Base-by-base conservation (phyloP, 2,113 vertebrate genomes). In the Saimiri boliviensis region DNA sequence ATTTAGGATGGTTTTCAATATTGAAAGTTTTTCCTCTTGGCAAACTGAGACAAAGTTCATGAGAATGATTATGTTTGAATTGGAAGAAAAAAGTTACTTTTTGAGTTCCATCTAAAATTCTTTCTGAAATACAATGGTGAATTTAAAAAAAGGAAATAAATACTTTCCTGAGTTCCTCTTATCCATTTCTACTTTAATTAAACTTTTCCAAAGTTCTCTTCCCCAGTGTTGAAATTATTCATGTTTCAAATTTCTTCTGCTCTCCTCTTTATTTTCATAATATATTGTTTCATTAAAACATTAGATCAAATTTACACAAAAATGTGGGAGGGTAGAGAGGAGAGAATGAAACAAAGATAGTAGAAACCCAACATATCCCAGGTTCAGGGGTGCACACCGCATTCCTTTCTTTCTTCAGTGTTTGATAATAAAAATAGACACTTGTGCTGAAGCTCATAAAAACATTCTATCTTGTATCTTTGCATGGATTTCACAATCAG, bases 191-290 rank as follows among this genome's bases (percentile, higher is more conserved):
- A 12, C 14, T 32, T 27, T 35, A 87, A 81, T 42, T 37, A 89
- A 68, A 93, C 40, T 89, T 89, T 86, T 9, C 30, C 52, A 49
- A 94, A 88, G 47, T 66, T 93, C 8, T 88, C 49, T 87, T 95
- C 16, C 25, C 42, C 30, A n/a, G 21, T 35, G 23, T 49, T 94
- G 17, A 81, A 95, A 97, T 91, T 52, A 91, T 76, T 68, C 70
- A 80, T 40, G 76, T 32, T 42, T 84, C n/a, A 56, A 35, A 92
- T 54, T 88, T 93, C 56, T 91, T 83, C 80, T 96, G 35, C 14
- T 91, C 5, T 49, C 32, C 25, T 94, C 86, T 70, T 63, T 89
- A 45, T 58, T 93, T 91, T 74, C 32, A 86, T 40, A 49, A 66
- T 77, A 40, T n/a, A 6, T 3, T 19, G 40, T 52, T 2, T 68